A percentile compares a stretch with the other conserved stretches of the same genome.
These are phyloP conservation scores for Ophion costatus DNA, from an alignment of 2,888 invertebrate genomes.

Conservation along the genomic window DNA sequence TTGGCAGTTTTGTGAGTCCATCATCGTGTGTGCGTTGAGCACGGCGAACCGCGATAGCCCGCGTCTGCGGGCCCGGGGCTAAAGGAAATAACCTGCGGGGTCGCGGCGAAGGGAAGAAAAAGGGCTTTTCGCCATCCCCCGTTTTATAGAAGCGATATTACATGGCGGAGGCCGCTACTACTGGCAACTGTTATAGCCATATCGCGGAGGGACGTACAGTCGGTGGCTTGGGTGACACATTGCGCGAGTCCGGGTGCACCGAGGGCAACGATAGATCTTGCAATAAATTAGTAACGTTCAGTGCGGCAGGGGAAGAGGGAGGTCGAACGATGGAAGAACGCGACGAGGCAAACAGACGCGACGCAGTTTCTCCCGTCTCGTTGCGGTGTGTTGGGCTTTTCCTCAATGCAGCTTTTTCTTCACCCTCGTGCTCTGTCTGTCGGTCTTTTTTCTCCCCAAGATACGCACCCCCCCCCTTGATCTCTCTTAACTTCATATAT, in stretches of 20 bases:
- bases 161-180: constrained; percentile 28
- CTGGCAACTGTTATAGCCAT: constrained; percentile 29
- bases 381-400: constrained; percentile 4
- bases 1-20: constrained; percentile 60
- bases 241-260: constrained; percentile 39
- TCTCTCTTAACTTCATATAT: constrained; percentile 56
- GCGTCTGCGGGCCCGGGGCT: constrained; percentile 10
- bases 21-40: constrained; percentile 59
- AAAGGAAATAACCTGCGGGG: constrained; percentile 55
- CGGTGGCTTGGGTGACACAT: constrained; percentile 56
- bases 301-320: constrained; percentile 4
- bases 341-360: constrained; percentile 25
- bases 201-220: constrained; percentile 41
- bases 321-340: constrained; percentile 19
- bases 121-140: constrained; percentile 9
- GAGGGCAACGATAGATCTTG: constrained; percentile 57
- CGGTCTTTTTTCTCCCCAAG: background rate
- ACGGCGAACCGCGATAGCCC: constrained; percentile 47
- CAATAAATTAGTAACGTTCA: constrained; percentile 60
- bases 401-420: background rate
- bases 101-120: constrained; percentile 21
- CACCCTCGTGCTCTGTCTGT: background rate
- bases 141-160: constrained; percentile 29
- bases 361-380: constrained; percentile 47
- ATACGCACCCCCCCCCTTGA: constrained; percentile 20